These are phyloP conservation scores for Colistium nudipinnis DNA, from an alignment of 2,113 vertebrate genomes.

Conservation along the genomic window DNA sequence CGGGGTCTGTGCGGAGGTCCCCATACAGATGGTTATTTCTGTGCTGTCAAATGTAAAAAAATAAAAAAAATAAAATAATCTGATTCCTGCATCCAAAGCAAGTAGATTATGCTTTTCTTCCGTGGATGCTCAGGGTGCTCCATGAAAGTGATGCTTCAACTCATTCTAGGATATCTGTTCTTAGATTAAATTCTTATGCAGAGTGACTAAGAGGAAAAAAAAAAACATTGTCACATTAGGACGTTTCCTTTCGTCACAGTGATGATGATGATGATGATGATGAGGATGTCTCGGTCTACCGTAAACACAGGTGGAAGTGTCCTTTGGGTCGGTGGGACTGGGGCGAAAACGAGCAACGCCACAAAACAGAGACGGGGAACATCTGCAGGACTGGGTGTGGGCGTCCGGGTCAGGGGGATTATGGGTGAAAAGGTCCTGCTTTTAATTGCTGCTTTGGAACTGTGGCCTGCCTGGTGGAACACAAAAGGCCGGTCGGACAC, in stretches of 20 bases:
- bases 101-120: background rate
- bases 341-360: constrained; percentile 43
- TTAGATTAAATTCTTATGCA: no score
- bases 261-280: no score
- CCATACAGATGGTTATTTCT: constrained; percentile 15
- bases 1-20: background rate
- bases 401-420: constrained; percentile 80
- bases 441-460: constrained; percentile 84
- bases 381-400: constrained; percentile 83
- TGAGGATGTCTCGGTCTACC: background rate
- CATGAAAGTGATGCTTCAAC: background rate
- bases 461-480: constrained; percentile 78
- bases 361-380: constrained; percentile 59
- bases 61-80: background rate
- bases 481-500: constrained; percentile 81
- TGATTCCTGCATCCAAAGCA: constrained; percentile 5
- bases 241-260: background rate
- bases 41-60: constrained; percentile 2
- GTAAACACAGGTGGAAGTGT: constrained; percentile 17
- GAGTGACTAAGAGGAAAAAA: no score
- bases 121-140: constrained; percentile 12
- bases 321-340: background rate
- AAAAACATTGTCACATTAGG: background rate
- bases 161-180: background rate
- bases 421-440: constrained; percentile 83